Evolutionary conservation across 2,797 vertebrate genomes (phyloP).

Genomic region (Lepidocolaptes lacrymiger): DNA sequence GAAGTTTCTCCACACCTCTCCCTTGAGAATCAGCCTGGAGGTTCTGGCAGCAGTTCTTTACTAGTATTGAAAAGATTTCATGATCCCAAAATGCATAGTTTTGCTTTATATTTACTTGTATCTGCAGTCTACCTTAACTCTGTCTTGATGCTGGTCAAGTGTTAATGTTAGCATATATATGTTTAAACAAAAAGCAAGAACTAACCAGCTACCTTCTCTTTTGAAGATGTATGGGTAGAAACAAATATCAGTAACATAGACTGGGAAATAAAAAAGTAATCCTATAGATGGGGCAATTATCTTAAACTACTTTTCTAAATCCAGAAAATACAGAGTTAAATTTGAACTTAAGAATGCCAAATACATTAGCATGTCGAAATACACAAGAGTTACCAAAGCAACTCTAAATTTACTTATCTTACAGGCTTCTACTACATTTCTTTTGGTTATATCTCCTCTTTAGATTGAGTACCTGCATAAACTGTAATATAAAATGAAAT

Average conservation of each 20-base stretch:
- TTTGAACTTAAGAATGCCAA: not conserved
- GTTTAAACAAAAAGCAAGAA: not conserved
- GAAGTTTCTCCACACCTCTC: conserved; percentile 55
- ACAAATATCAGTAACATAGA: not conserved
- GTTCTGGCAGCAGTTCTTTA: conserved; percentile 47
- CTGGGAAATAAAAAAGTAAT: not conserved
- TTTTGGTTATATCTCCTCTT: not conserved
- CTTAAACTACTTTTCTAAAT: not conserved
- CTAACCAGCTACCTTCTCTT: not conserved
- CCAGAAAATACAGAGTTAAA: not conserved
- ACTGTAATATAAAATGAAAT: not conserved
- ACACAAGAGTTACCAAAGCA: not conserved
- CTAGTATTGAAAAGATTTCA: conserved; percentile 41
- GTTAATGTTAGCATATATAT: not conserved
- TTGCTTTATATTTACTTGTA: conserved; percentile 18
- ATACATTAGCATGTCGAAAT: not conserved
- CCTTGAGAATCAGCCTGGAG: conserved; percentile 39
- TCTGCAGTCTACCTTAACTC: conserved; percentile 33
- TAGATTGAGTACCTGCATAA: not conserved
- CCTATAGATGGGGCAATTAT: not conserved
- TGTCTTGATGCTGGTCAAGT: not conserved
- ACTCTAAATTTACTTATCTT: not conserved
- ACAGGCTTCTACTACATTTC: not conserved
- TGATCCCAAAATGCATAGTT: conserved; percentile 22
- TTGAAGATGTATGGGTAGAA: not conserved